Evolutionary conservation across 2,797 vertebrate genomes (phyloP).

Genomic region (Phataginus tetradactyla): DNA sequence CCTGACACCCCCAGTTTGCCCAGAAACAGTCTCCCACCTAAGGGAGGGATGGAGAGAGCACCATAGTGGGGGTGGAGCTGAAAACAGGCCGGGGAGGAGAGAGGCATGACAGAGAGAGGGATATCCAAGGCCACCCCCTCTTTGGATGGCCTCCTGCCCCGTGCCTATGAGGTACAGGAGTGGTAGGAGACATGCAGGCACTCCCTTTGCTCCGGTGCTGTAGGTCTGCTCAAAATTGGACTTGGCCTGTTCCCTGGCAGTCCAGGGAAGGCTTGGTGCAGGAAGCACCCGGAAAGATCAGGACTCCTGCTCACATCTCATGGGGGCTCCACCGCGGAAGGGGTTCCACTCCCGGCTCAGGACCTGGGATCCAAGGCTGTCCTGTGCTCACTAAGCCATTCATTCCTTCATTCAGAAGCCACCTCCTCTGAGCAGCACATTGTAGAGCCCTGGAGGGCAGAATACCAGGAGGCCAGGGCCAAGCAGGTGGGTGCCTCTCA

Average conservation of each 20-base stretch:
- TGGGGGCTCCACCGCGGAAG: no score
- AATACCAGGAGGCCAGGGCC: no score
- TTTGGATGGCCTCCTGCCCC: background rate
- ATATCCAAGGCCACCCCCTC: background rate
- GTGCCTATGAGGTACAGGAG: background rate
- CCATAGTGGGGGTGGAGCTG: background rate
- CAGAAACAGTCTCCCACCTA: background rate
- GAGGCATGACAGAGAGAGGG: background rate
- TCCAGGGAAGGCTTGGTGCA: background rate
- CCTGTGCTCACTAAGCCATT: no score
- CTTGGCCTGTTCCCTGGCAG: background rate
- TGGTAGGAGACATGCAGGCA: background rate
- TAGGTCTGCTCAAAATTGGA: background rate
- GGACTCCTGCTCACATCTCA: no score
- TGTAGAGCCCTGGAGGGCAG: no score
- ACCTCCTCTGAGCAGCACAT: no score
- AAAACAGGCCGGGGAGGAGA: background rate
- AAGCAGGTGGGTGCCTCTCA: no score
- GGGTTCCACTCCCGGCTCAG: no score
- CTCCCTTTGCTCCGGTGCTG: background rate
- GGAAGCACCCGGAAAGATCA: no score
- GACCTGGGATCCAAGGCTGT: no score
- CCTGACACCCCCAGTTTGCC: background rate
- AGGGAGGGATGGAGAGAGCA: background rate
- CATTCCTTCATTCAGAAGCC: no score